Percentiles rank a stretch among this genome's conserved stretches.
Evolutionary conservation across 2,113 vertebrate species (phyloP).

Genomic region (Picathartes gymnocephalus): DNA sequence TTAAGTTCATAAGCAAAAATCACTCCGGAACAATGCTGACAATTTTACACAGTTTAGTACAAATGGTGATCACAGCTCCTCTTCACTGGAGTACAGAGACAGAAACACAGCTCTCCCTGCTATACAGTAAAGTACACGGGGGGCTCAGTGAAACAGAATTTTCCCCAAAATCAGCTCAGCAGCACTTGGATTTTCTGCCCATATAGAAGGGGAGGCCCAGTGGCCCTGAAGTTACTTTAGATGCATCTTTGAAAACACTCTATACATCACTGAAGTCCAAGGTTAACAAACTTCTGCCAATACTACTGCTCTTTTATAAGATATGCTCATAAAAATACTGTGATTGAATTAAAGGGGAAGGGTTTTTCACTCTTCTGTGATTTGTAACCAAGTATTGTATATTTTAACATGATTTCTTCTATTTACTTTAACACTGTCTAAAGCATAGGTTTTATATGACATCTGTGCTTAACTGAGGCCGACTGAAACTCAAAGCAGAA

Average conservation of each 20-base stretch:
- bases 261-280: background rate
- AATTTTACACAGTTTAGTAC: accelerated
- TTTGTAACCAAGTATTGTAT: background rate
- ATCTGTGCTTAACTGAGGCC: background rate
- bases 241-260: background rate
- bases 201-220: background rate
- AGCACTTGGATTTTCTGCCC: background rate
- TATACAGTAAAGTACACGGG: background rate
- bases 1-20: background rate
- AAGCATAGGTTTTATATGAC: background rate
- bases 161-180: background rate
- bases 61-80: background rate
- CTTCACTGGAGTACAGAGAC: background rate
- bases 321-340: background rate
- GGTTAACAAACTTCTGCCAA: background rate
- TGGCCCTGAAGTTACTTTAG: background rate
- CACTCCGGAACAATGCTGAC: background rate
- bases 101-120: background rate
- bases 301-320: background rate
- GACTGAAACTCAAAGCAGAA: background rate
- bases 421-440: background rate
- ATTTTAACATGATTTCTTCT: background rate
- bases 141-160: background rate
- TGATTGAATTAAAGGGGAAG: background rate
- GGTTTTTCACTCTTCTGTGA: background rate